Conservation (phyloP, 2,888 invertebrate genomes). For the Agrotis ipsilon region DNA sequence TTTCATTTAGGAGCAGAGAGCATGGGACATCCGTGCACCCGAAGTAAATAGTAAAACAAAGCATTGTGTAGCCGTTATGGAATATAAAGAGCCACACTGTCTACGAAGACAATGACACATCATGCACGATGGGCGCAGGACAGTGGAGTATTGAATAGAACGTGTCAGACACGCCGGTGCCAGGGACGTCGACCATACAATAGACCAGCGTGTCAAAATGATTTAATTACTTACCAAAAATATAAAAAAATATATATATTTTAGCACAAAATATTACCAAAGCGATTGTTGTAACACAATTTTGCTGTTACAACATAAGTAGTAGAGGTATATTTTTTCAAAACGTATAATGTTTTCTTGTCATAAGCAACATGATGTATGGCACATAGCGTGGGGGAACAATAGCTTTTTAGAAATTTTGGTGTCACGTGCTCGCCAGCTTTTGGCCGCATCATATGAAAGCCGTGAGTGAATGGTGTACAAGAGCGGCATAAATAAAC, state of each 20-base stretch:
- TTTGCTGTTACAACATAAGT: constrained; percentile 39
- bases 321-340: not conserved
- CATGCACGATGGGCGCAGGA: constrained; percentile 45
- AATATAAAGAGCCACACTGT: constrained; percentile 64
- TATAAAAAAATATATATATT: constrained; percentile 39
- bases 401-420: constrained; percentile 60
- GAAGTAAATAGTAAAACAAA: constrained; percentile 65
- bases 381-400: constrained; percentile 24
- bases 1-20: constrained; percentile 45
- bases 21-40: constrained; percentile 58
- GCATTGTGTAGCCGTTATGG: constrained; percentile 60
- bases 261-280: constrained; percentile 39
- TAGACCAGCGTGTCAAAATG: constrained; percentile 53
- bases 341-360: not conserved
- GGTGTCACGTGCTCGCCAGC: constrained; percentile 57
- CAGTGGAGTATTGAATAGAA: constrained; percentile 63
- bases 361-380: constrained; percentile 2
- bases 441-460: constrained; percentile 59
- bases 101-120: constrained; percentile 64
- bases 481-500: constrained; percentile 67
- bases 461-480: constrained; percentile 58
- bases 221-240: constrained; percentile 50
- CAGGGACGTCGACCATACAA: constrained; percentile 54
- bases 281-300: constrained; percentile 37
- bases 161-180: constrained; percentile 67